Conservation (phyloP, 2,888 invertebrate genomes). For the Platycheirus albimanus region DNA sequence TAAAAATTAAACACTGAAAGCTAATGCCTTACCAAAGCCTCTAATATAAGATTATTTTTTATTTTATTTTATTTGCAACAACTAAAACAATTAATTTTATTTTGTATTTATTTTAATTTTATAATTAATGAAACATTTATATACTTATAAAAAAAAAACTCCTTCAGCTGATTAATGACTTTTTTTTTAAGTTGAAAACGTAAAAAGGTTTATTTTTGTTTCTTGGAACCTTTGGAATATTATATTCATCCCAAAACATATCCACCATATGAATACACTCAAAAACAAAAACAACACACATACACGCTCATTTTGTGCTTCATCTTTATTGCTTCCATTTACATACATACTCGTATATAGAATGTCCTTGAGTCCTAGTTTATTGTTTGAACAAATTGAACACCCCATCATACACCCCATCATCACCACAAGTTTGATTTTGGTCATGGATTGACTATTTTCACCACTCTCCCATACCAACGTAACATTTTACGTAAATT, state of each 20-base stretch:
- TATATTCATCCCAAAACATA: constrained; percentile 31
- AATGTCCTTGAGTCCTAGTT: constrained; percentile 43
- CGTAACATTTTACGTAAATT: constrained; percentile 44
- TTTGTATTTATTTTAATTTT: constrained; percentile 62
- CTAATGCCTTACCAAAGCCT: constrained; percentile 59
- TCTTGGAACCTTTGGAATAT: constrained; percentile 45
- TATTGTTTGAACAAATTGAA: constrained; percentile 42
- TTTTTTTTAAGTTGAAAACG: constrained; percentile 52
- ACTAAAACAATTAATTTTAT: constrained; percentile 71
- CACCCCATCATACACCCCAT: constrained; percentile 45
- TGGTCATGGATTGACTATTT: constrained; percentile 11
- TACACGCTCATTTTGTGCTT: constrained; percentile 51
- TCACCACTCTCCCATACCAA: constrained; percentile 43
- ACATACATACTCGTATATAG: too few species aligned
- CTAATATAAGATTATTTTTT: constrained; percentile 62
- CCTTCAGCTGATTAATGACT: constrained; percentile 70
- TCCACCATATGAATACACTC: constrained; percentile 32
- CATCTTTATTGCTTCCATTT: constrained; percentile 43
- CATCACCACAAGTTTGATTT: constrained; percentile 29
- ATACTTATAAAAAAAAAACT: constrained; percentile 34
- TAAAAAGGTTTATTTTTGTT: constrained; percentile 35
- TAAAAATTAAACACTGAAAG: constrained; percentile 33
- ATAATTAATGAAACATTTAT: constrained; percentile 42
- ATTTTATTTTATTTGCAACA: constrained; percentile 67
- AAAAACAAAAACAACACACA: constrained; percentile 11